A percentile compares a stretch with the other conserved stretches of the same genome.
Conservation (phyloP, 2,113 vertebrate genomes). For the Nothoprocta perdicaria region DNA sequence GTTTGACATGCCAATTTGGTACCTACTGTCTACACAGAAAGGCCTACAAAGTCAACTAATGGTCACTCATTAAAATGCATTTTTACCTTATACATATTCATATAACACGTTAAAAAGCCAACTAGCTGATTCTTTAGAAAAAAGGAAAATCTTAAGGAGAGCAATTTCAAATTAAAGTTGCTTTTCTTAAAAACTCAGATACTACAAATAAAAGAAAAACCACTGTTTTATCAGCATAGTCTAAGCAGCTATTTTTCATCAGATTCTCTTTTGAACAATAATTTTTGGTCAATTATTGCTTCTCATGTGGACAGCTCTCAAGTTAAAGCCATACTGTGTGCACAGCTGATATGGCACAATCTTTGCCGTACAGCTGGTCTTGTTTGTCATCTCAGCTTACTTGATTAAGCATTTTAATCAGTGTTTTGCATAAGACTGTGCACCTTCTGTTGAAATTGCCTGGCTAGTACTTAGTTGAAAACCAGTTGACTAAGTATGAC, state of each 20-base stretch:
- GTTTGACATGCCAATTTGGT: conserved; percentile 1
- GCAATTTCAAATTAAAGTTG: conserved; percentile 22
- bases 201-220: conserved; percentile 20
- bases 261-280: conserved; percentile 31
- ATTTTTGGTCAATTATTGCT: conserved; percentile 48
- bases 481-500: background rate
- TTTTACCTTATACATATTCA: conserved; percentile 48
- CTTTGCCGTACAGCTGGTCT: conserved; percentile 68
- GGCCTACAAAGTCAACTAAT: conserved; percentile 3
- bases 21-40: conserved; percentile 16
- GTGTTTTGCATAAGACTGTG: conserved; percentile 30
- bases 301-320: conserved; percentile 38
- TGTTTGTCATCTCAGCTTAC: conserved; percentile 43
- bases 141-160: conserved; percentile 23
- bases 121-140: background rate
- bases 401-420: conserved; percentile 70
- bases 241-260: conserved; percentile 12
- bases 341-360: conserved; percentile 65
- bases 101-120: background rate
- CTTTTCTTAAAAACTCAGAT: conserved; percentile 31
- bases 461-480: conserved; percentile 48
- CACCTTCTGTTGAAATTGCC: conserved; percentile 45
- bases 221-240: background rate
- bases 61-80: conserved; percentile 58
- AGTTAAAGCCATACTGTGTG: conserved; percentile 32